phyloP scores from a whole-genome alignment of 2,113 vertebrate species.

The Dipodomys merriami region DNA sequence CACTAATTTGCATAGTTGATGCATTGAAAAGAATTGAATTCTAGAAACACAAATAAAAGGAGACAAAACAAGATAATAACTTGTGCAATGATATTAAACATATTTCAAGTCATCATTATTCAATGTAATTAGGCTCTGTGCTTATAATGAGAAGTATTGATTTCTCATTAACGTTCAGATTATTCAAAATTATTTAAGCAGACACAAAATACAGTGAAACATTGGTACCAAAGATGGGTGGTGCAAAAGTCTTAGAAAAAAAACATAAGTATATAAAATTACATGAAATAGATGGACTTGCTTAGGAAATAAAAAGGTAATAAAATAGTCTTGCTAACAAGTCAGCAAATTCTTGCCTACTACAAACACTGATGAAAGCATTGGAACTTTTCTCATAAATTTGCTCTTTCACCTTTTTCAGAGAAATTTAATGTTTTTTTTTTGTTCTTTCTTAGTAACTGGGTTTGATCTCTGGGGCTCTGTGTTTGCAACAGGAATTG shows the following conservation, averaged over 20 bases:
- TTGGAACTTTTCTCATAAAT: not conserved
- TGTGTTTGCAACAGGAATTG: slow-evolving; percentile 91
- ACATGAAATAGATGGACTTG: not conserved
- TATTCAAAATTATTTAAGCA: not conserved
- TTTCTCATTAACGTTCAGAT: not conserved
- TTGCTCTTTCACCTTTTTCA: not conserved
- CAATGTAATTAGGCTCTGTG: not conserved
- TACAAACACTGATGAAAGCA: not conserved
- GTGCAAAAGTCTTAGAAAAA: not conserved
- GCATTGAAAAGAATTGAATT: not conserved
- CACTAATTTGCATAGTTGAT: not conserved
- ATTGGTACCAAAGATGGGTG: not conserved
- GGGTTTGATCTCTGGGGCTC: slow-evolving; percentile 94
- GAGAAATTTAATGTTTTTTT: not conserved
- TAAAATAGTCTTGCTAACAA: not conserved
- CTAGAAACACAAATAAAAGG: not conserved
- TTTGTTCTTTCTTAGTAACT: slow-evolving; percentile 87
- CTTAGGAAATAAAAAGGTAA: not conserved
- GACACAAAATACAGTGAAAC: not conserved
- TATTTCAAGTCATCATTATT: not conserved
- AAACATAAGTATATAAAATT: not conserved
- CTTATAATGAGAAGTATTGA: not conserved
- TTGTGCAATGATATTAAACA: not conserved
- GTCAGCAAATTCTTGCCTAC: not conserved
- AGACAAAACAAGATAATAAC: not conserved